phyloP scores from a whole-genome alignment of 2,797 vertebrate species.

The Pseudomugil tenellus region DNA sequence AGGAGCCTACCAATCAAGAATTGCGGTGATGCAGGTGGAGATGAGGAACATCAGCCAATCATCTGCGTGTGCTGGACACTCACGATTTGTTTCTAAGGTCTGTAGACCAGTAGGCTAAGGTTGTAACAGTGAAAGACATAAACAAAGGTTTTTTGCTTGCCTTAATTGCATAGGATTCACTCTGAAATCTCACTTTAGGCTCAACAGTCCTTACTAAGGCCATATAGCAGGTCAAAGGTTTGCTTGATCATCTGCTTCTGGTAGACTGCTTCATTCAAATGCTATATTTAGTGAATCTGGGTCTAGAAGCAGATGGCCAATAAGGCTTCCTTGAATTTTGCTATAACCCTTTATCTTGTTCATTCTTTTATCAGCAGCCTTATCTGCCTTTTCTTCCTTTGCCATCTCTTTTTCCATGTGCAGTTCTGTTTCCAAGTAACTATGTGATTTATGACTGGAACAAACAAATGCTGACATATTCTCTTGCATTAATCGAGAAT shows the following conservation, averaged over 20 bases:
- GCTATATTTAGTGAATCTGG: neutral
- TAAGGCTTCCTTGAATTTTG: conserved; percentile 47
- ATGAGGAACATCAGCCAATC: too few relatives aligned
- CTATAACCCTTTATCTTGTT: conserved; percentile 14
- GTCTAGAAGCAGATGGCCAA: conserved; percentile 37
- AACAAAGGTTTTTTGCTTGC: too few relatives aligned
- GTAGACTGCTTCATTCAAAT: neutral
- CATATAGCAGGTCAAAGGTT: neutral
- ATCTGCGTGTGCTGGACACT: too few relatives aligned
- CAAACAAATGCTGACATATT: conserved; percentile 38
- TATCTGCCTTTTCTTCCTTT: conserved; percentile 6
- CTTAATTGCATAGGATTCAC: too few relatives aligned
- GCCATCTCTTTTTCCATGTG: neutral
- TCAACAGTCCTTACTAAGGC: neutral
- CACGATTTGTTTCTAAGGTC: too few relatives aligned
- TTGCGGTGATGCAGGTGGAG: too few relatives aligned
- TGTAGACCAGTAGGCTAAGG: too few relatives aligned
- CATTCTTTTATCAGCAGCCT: neutral
- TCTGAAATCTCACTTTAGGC: neutral
- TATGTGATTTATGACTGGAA: conserved; percentile 36
- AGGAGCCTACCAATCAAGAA: too few relatives aligned
- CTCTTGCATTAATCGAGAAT: conserved; percentile 12
- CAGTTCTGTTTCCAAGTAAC: conserved; percentile 3
- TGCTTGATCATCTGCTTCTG: neutral
- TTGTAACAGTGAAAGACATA: too few relatives aligned